Base-by-base conservation (phyloP, 1,140 invertebrate genomes). In the Andricus grossulariae region DNA sequence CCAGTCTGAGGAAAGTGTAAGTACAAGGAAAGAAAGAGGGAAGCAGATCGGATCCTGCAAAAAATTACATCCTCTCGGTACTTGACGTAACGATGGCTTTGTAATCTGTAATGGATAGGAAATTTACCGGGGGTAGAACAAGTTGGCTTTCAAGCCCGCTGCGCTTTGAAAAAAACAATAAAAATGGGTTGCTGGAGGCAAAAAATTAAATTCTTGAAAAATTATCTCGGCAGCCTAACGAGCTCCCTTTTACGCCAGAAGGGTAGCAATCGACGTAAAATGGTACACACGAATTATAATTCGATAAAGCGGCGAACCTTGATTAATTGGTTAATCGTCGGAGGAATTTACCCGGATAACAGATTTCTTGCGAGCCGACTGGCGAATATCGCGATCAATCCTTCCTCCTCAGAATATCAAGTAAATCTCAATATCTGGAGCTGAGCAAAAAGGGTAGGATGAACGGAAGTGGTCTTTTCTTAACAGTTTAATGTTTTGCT, bases 191-290 rank as follows among this genome's bases (percentile, higher is more conserved):
- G 60, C 32, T 15, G 25, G 32, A 32, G 60, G 60, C 45, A 66
- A 66, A 66, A 66, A 66, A 39, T 66, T 39, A 66, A 66, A n/a
- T 66, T 32, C 25, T 66, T 66, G 25, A 66, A 66, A 57, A 66
- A 66, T 32, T 66, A 66, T 66, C 60, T 66, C 16, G 60, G 25
- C 60, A 66, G 32, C 60, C 15, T 66, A 39, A 66, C 60, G 60
- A 66, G 60, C 32, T 66, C 32, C 21, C 7, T 66, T 66, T 66
- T 66, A 12, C 52, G 7, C 39, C 39, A 11, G 39, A 66, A 60
- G 32, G 57, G 32, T 60, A 12, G 25, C 32, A 60, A 45, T 66
- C 60, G 4, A 45, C 60, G 15, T 45, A 45, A 45, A 66, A 66
- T 32, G 13, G 60, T 39, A 66, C 21, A 66, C 25, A 25, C 10